Base-by-base conservation (phyloP, 2,888 invertebrate genomes). In the Drosophila paracracens region DNA sequence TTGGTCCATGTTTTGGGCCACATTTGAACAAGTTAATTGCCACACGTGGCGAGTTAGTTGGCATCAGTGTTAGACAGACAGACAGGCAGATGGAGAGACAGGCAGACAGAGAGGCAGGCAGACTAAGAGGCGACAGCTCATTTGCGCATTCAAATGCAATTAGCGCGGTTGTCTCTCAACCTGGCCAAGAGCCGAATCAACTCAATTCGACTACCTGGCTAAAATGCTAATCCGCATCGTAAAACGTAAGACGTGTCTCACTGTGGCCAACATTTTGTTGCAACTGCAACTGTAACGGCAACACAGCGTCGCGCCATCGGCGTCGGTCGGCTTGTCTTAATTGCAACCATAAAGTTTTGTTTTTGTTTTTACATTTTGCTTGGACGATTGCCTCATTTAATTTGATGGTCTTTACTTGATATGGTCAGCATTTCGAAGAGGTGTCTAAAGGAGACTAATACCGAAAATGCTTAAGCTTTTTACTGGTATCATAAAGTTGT, bases 111-210 rank as follows among this genome's bases (percentile, higher is more conserved):
- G 7, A 52, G 21, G 7, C 13, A 16, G 33, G 8, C 18, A 53
- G 18, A 25, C 11, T 16, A 46, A 18, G 21, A 25, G 27, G n/a
- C 38, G 56, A 56, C 36, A 71, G 51, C 65, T 70, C 73, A 81
- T 81, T 83, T 83, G 70, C 54, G 70, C 83, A 83, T 81, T 83
- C 73, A 52, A 81, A 76, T 73, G 81, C 76, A 83, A 81, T 81
- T 81, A 81, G 68, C 66, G 35, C 51, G n/a, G 40, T 18, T 33
- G 48, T 59, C 48, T 52, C 18, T 43, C 29, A 46, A 36, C 46
- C 75, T 43, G 60, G 27, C 56, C 56, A 36, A 35, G 21, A 50
- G 62, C n/a, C 36, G 21, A 33, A 36, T 25, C 50, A 33, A 16
- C 16, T 29, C 21, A 29, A 25, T 46, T 6, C 16, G 7, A 13